Percentiles rank a stretch among this genome's conserved stretches.
Evolutionary conservation across 2,797 vertebrate species (phyloP).

Genomic region (Eremophila alpestris): DNA sequence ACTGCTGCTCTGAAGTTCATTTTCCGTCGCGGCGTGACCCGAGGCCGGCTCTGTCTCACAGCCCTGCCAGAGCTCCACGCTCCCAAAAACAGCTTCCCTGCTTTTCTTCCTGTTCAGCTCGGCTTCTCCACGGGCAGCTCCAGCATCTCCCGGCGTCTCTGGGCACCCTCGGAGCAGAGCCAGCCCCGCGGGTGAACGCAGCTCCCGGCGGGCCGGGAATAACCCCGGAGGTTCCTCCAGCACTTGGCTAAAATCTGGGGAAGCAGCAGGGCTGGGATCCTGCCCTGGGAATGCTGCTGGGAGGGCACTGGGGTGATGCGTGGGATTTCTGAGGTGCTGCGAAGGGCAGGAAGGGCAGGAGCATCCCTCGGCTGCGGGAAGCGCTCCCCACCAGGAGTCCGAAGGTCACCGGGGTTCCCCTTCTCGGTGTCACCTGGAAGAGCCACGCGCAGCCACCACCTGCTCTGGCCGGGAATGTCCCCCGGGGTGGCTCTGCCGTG

Average conservation of each 20-base stretch:
- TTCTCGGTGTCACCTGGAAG: not conserved
- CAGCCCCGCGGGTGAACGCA: fast-evolving
- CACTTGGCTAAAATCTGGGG: not conserved
- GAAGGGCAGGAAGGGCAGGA: not conserved
- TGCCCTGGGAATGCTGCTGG: not conserved
- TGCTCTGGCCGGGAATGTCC: not conserved
- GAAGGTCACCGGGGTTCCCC: not conserved
- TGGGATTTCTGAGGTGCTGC: not conserved
- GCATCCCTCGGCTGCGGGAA: not conserved
- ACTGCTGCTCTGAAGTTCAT: not conserved
- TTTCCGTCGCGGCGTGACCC: not conserved
- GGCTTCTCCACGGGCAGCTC: not conserved
- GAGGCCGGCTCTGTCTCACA: fast-evolving
- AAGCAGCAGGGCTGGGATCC: not conserved
- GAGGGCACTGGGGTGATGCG: not conserved
- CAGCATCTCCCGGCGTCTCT: not conserved
- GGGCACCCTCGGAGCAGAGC: not conserved
- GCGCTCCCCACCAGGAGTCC: fast-evolving
- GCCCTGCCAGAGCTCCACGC: not conserved
- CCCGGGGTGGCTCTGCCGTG: fast-evolving
- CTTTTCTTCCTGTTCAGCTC: not conserved
- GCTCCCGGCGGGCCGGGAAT: not conserved
- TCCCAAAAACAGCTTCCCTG: not conserved
- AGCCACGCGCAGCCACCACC: fast-evolving
- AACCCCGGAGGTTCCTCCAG: not conserved